Conservation (phyloP, 1,140 invertebrate genomes). For the Acromyrmex charruanus region DNA sequence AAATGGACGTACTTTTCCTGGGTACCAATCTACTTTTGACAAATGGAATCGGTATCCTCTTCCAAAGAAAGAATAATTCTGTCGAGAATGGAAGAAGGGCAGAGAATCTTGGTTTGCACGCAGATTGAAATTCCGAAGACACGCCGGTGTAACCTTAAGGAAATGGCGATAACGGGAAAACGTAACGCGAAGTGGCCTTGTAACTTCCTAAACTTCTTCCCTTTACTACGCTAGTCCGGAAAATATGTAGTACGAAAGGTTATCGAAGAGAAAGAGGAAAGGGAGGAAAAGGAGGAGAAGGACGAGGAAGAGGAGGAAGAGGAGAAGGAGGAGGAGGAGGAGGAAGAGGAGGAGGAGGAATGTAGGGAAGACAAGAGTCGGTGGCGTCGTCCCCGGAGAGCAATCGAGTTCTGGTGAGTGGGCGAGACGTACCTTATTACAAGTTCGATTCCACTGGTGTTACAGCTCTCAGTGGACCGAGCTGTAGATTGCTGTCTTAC, state of each 20-base stretch:
- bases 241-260: conserved; percentile 65
- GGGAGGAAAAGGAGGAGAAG: not conserved
- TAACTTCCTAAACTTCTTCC: conserved; percentile 50
- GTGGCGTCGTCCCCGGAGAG: conserved; percentile 69
- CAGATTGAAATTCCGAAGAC: conserved; percentile 50
- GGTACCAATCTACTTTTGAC: conserved; percentile 27
- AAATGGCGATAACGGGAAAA: conserved; percentile 44
- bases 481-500: conserved; percentile 79
- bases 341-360: not conserved
- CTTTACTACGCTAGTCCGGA: conserved; percentile 46
- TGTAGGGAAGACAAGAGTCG: conserved; percentile 39
- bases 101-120: conserved; percentile 19
- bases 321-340: too few species aligned
- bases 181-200: conserved; percentile 36
- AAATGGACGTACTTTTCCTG: conserved; percentile 28
- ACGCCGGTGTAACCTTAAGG: conserved; percentile 37
- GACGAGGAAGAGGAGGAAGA: not conserved
- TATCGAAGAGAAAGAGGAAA: conserved; percentile 28
- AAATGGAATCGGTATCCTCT: conserved; percentile 26
- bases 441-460: conserved; percentile 82
- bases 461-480: conserved; percentile 78
- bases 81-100: not conserved
- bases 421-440: conserved; percentile 80
- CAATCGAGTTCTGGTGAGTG: conserved; percentile 76
- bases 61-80: conserved; percentile 23